These are phyloP conservation scores for Sylvia atricapilla DNA, from an alignment of 2,113 vertebrate genomes.

Conservation along the genomic window DNA sequence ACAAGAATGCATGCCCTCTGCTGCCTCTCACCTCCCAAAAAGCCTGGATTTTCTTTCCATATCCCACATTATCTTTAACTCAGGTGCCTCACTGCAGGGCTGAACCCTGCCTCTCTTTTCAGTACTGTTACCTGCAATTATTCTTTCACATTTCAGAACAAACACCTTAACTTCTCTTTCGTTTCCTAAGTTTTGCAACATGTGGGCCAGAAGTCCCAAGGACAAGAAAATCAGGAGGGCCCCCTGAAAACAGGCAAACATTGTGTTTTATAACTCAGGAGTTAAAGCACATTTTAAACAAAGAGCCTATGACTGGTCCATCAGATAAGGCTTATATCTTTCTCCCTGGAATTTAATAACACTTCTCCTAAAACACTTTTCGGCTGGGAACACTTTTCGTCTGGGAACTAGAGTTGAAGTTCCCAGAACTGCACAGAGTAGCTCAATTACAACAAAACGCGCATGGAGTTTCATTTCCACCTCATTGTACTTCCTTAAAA, in stretches of 20 bases:
- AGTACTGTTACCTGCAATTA: neutral
- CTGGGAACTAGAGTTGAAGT: neutral
- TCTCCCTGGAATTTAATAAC: conserved; percentile 17
- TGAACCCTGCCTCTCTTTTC: neutral
- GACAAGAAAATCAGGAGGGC: neutral
- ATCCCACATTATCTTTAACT: neutral
- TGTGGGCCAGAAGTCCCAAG: neutral
- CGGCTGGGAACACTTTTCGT: neutral
- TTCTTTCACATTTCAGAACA: neutral
- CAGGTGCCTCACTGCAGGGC: neutral
- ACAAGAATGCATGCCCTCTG: rapidly evolving
- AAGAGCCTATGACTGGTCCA: conserved; percentile 8
- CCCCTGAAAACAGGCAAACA: conserved; percentile 4
- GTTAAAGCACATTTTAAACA: conserved; percentile 23
- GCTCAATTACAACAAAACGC: neutral
- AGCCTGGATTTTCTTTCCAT: neutral
- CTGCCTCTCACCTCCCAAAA: neutral
- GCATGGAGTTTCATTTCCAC: neutral
- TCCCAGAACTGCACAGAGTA: neutral
- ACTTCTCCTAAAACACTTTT: neutral
- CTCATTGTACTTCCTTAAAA: neutral
- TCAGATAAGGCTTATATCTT: conserved; percentile 39
- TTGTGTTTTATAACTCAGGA: neutral
- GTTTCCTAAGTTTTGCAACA: neutral
- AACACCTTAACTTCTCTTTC: neutral